These are phyloP conservation scores for Dunckerocampus dactyliophorus DNA, from an alignment of 2,113 vertebrate species.

Conservation along the genomic window DNA sequence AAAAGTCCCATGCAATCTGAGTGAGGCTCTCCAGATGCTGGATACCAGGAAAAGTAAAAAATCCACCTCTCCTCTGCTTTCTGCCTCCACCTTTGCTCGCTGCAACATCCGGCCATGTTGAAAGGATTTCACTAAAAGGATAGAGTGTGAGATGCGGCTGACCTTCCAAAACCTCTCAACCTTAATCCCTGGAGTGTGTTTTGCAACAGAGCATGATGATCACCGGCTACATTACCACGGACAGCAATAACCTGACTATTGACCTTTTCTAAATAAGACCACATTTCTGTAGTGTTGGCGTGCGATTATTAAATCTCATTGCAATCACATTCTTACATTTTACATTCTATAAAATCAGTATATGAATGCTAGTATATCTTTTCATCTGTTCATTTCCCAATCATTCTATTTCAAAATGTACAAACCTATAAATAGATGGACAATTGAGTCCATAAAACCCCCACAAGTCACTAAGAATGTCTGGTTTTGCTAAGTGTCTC, in stretches of 20 bases:
- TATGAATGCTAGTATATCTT: no score
- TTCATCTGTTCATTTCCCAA: no score
- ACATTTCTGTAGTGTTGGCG: no score
- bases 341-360: no score
- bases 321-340: no score
- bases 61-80: slow-evolving; percentile 18
- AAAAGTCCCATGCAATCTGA: slow-evolving; percentile 49
- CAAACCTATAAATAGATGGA: no score
- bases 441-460: no score
- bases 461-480: no score
- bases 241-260: neutral
- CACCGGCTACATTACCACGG: neutral
- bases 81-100: slow-evolving; percentile 29
- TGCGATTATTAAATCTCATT: no score
- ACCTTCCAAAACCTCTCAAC: slow-evolving; percentile 31
- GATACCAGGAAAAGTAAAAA: slow-evolving; percentile 28
- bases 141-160: slow-evolving; percentile 33
- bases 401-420: no score
- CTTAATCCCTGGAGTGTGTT: slow-evolving; percentile 2
- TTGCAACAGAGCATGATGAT: neutral
- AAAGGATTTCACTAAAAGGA: slow-evolving; percentile 36
- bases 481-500: no score
- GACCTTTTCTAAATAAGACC: neutral
- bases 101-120: slow-evolving; percentile 25
- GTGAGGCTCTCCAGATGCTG: slow-evolving; percentile 53